Evolutionary conservation across 2,888 invertebrate genomes (phyloP).

Genomic region (Hedya salicella): DNA sequence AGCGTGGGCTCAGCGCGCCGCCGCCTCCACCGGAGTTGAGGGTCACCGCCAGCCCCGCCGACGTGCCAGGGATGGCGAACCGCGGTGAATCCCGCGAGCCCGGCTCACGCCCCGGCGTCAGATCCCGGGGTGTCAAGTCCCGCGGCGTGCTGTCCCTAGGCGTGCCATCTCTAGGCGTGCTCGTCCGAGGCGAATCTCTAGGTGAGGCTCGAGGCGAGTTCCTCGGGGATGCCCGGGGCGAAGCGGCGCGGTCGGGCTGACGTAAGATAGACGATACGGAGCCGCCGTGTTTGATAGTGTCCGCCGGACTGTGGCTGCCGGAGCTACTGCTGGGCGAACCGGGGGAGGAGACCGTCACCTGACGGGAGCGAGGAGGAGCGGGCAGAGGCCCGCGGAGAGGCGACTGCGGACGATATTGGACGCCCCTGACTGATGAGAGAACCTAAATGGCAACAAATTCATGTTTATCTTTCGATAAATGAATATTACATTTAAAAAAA

Average conservation of each 20-base stretch:
- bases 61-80: slow-evolving; percentile 83
- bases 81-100: slow-evolving; percentile 67
- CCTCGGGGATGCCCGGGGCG: slow-evolving; percentile 73
- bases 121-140: slow-evolving; percentile 57
- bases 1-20: slow-evolving; percentile 71
- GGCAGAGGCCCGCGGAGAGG: slow-evolving; percentile 86
- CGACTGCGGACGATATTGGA: slow-evolving; percentile 89
- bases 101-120: slow-evolving; percentile 56
- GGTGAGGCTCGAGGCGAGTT: slow-evolving; percentile 58
- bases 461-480: no score
- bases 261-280: slow-evolving; percentile 79
- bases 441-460: slow-evolving; percentile 72
- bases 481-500: no score
- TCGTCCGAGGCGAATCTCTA: slow-evolving; percentile 72
- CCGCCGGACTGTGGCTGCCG: slow-evolving; percentile 92
- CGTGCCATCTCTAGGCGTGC: slow-evolving; percentile 65
- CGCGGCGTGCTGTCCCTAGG: slow-evolving; percentile 58
- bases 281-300: slow-evolving; percentile 88
- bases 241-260: slow-evolving; percentile 72
- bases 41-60: slow-evolving; percentile 87
- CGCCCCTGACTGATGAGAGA: slow-evolving; percentile 90
- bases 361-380: slow-evolving; percentile 81
- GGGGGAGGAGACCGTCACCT: slow-evolving; percentile 87
- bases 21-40: slow-evolving; percentile 68
- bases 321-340: slow-evolving; percentile 95